Evolutionary conservation across 2,888 invertebrate genomes (phyloP).

Genomic region (Incurvaria masculella): DNA sequence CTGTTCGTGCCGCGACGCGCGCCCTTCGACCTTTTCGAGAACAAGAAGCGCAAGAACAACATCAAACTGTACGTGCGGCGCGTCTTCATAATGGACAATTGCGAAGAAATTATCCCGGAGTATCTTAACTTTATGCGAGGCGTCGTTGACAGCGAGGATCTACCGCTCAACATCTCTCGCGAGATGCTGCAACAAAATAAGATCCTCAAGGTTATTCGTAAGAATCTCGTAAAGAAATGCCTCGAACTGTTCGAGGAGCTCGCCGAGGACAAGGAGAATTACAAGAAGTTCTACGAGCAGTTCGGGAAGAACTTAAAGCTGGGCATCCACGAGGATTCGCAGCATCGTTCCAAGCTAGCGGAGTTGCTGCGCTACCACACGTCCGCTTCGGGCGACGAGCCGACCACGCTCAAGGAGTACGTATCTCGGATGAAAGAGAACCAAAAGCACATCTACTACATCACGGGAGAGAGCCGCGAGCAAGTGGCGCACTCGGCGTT

Average conservation of each 20-base stretch:
- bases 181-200: conserved; percentile 99
- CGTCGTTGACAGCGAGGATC: conserved; percentile 97
- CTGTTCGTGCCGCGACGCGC: conserved; percentile 90
- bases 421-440: conserved; percentile 97
- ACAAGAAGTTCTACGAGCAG: conserved; percentile 98
- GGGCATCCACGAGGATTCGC: conserved; percentile 96
- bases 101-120: conserved; percentile 98
- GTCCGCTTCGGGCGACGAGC: conserved; percentile 92
- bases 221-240: conserved; percentile 98
- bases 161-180: conserved; percentile 97
- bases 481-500: conserved; percentile 96
- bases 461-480: conserved; percentile 93
- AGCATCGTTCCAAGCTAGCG: conserved; percentile 87
- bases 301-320: conserved; percentile 97
- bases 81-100: conserved; percentile 99
- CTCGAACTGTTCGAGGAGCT: conserved; percentile 95
- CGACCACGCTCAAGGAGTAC: conserved; percentile 92
- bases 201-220: conserved; percentile 97
- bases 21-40: conserved; percentile 98
- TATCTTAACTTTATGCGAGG: conserved; percentile 96
- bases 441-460: conserved; percentile 98
- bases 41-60: conserved; percentile 97
- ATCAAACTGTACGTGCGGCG: conserved; percentile 97
- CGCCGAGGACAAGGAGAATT: conserved; percentile 94
- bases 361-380: conserved; percentile 92